A percentile compares a stretch with the other conserved stretches of the same genome.
phyloP scores from a whole-genome alignment of 2,113 vertebrate genomes.

The Rhinolophus ferrumequinum region DNA sequence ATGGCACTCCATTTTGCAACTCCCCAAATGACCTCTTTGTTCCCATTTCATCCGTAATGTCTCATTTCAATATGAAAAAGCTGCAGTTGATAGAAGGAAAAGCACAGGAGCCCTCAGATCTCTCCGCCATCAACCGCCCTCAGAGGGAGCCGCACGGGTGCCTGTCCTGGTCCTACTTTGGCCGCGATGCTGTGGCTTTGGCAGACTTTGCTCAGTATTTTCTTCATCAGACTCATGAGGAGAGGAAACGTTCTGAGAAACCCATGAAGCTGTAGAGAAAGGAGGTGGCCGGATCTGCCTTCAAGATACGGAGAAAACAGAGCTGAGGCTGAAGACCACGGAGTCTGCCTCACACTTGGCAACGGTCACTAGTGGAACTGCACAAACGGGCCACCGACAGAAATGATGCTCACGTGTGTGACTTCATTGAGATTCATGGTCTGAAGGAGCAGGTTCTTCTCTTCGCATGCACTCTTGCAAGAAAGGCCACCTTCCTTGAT shows the following conservation, averaged over 20 bases:
- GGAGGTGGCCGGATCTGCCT: accelerated
- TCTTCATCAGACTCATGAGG: accelerated
- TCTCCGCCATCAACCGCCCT: neutral
- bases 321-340: accelerated
- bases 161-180: neutral
- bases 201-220: neutral
- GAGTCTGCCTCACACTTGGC: neutral
- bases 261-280: accelerated
- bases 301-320: neutral
- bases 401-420: neutral
- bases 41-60: neutral
- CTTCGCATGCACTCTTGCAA: neutral
- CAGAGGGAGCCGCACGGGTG: accelerated
- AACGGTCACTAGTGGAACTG: neutral
- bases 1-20: neutral
- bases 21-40: no score
- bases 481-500: neutral
- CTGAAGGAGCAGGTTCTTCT: neutral
- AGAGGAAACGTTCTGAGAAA: neutral
- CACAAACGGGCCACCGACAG: neutral
- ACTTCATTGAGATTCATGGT: neutral
- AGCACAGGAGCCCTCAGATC: no score
- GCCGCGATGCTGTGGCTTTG: accelerated
- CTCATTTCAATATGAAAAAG: neutral
- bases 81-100: neutral